Percentiles rank a stretch among this genome's conserved stretches.
Evolutionary conservation across 64 coral and sea anemone genomes (phyloP).

Genomic region (Orbicella faveolata): DNA sequence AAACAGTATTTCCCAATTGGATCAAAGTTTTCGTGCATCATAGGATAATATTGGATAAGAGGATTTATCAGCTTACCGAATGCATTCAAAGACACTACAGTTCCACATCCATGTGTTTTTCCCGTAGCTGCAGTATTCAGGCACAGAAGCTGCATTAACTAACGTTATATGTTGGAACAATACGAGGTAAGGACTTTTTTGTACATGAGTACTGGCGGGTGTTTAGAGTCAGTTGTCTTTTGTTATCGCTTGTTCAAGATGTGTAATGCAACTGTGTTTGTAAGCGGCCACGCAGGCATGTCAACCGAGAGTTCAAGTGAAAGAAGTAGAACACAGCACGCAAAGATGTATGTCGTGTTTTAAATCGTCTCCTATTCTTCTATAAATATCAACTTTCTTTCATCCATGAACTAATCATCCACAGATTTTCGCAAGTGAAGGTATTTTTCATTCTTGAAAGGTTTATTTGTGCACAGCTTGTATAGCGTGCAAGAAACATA

Average conservation of each 20-base stretch:
- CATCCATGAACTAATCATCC: not conserved
- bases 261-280: not conserved
- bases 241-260: not conserved
- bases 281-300: not conserved
- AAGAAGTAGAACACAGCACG: not conserved
- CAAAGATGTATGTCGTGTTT: not conserved
- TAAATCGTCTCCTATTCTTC: not conserved
- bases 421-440: too few relatives aligned
- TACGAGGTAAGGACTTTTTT: not conserved
- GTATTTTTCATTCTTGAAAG: too few relatives aligned
- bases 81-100: not conserved
- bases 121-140: not conserved
- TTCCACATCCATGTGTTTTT: not conserved
- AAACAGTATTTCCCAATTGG: conserved; percentile 34
- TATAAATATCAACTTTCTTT: not conserved
- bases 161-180: not conserved
- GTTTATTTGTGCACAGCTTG: too few relatives aligned
- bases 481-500: too few relatives aligned
- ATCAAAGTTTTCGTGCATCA: conserved; percentile 23
- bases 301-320: not conserved
- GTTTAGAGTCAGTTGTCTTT: not conserved
- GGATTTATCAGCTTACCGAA: conserved; percentile 11
- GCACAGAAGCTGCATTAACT: not conserved
- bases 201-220: not conserved
- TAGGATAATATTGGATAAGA: conserved; percentile 12